Conservation (phyloP, 2,888 invertebrate genomes). For the Agonopterix alstromeriana region DNA sequence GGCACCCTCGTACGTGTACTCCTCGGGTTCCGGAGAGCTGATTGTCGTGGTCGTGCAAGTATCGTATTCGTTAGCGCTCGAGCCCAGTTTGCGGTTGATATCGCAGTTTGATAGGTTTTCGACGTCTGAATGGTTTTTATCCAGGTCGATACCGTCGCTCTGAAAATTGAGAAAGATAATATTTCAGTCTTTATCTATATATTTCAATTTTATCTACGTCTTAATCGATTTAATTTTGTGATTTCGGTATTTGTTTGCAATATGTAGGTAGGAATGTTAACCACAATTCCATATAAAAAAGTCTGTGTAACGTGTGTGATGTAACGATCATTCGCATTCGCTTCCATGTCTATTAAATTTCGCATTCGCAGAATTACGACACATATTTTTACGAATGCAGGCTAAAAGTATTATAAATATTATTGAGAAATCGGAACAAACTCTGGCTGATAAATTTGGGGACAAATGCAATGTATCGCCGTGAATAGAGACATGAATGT, state of each 20-base stretch:
- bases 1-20: constrained; percentile 92
- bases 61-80: constrained; percentile 79
- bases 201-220: too few relatives aligned
- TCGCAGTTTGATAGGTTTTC: constrained; percentile 68
- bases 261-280: too few relatives aligned
- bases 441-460: not conserved
- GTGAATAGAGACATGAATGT: not conserved
- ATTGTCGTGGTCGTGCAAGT: constrained; percentile 81
- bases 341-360: not conserved
- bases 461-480: not conserved
- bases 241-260: too few relatives aligned
- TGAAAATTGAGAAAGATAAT: constrained; percentile 36
- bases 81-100: constrained; percentile 64
- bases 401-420: not conserved
- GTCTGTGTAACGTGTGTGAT: not conserved
- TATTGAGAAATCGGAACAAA: not conserved
- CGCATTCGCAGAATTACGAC: constrained; percentile 3
- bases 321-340: constrained; percentile 5
- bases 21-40: constrained; percentile 83
- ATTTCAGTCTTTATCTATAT: not conserved
- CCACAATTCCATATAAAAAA: too few relatives aligned
- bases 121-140: constrained; percentile 71
- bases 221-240: too few relatives aligned
- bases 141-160: constrained; percentile 79
- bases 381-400: not conserved